Conservation (phyloP, 2,888 invertebrate genomes). For the Sceliomorpha sp. region DNA sequence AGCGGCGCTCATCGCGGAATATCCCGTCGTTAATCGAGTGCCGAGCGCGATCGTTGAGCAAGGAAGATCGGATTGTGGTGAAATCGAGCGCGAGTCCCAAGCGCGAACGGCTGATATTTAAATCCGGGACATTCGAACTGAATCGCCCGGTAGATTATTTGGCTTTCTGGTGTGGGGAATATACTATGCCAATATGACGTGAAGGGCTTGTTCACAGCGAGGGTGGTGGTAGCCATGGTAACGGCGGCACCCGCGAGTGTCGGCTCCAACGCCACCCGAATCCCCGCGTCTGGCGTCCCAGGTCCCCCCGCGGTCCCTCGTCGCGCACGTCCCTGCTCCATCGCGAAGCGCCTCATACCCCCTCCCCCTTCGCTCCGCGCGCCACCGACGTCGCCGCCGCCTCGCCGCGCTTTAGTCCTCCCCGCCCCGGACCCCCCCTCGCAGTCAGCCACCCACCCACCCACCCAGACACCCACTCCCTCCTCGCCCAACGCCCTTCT, state of each 20-base stretch:
- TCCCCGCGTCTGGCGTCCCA: conserved; percentile 76
- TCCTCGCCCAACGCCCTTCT: conserved; percentile 31
- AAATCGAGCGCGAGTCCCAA: conserved; percentile 53
- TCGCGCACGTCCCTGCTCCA: conserved; percentile 27
- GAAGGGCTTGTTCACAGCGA: conserved; percentile 78
- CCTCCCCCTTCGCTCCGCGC: conserved; percentile 42
- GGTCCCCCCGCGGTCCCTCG: conserved; percentile 54
- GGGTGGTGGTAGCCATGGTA: conserved; percentile 83
- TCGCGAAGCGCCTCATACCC: conserved; percentile 11
- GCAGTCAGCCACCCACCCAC: conserved; percentile 32
- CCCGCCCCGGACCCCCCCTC: too few relatives aligned
- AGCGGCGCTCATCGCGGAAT: neutral
- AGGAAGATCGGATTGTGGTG: conserved; percentile 56
- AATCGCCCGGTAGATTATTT: conserved; percentile 75
- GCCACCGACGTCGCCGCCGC: conserved; percentile 16
- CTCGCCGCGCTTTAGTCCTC: conserved; percentile 33
- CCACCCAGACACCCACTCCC: conserved; percentile 19
- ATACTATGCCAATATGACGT: conserved; percentile 77
- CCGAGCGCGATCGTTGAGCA: conserved; percentile 54
- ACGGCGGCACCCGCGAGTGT: conserved; percentile 84
- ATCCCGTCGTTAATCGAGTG: conserved; percentile 45
- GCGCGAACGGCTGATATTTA: conserved; percentile 56
- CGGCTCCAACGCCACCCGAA: conserved; percentile 83
- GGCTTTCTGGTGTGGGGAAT: conserved; percentile 77
- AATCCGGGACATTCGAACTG: conserved; percentile 63